Evolutionary conservation across 1,140 invertebrate genomes (phyloP).

Genomic region (Rhopalosiphum maidis): DNA sequence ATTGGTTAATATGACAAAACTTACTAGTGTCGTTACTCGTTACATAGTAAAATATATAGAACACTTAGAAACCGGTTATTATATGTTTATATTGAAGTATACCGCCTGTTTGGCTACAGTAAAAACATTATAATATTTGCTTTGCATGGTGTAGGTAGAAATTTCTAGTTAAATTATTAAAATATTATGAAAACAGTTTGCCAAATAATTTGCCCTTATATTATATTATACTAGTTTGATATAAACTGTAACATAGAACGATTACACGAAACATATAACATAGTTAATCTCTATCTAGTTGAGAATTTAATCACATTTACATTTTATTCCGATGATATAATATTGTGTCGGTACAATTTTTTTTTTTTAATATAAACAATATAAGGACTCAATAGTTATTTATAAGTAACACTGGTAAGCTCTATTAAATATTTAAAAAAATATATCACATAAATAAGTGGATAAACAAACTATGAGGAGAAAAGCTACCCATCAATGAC

Average conservation of each 20-base stretch:
- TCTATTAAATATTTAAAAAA: neutral
- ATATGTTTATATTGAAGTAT: neutral
- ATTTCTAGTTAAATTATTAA: neutral
- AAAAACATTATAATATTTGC: neutral
- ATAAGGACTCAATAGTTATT: neutral
- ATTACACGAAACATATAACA: neutral
- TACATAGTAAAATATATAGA: conserved; percentile 5
- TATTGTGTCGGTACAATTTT: neutral
- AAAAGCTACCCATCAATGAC: neutral
- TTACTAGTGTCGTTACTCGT: neutral
- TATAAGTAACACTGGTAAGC: neutral
- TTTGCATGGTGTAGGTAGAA: neutral
- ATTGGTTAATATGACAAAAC: neutral
- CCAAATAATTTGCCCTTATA: neutral
- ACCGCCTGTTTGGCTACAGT: neutral
- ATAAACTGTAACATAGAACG: neutral
- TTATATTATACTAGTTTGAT: neutral
- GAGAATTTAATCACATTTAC: neutral
- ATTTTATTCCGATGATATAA: neutral
- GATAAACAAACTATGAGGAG: neutral
- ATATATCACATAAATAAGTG: neutral
- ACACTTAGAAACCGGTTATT: conserved; percentile 9
- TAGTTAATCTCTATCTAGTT: neutral
- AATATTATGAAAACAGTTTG: neutral
- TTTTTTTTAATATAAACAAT: neutral